phyloP scores from a whole-genome alignment of 2,797 vertebrate genomes.

The Sebastes paucispinis region DNA sequence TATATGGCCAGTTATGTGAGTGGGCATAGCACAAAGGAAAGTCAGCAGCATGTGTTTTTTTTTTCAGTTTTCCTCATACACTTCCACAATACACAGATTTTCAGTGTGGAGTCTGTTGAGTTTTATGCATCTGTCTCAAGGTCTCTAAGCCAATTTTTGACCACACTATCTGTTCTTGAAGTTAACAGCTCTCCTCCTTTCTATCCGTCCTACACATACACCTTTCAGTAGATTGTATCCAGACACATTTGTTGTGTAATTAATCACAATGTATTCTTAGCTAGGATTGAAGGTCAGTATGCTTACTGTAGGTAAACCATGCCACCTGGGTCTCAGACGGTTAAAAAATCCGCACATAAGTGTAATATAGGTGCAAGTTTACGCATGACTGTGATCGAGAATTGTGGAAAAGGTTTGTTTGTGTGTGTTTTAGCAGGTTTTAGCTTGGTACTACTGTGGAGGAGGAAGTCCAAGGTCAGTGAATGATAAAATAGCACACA shows the following conservation, averaged over 20 bases:
- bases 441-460: not conserved
- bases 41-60: not conserved
- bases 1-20: not conserved
- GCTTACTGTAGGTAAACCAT: not conserved
- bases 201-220: not conserved
- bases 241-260: constrained; percentile 18
- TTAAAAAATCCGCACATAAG: not conserved
- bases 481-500: constrained; percentile 7
- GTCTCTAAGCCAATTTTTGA: not conserved
- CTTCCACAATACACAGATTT: no score
- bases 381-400: not conserved
- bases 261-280: not conserved
- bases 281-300: constrained; percentile 9
- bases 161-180: not conserved
- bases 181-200: not conserved
- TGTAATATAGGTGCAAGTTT: not conserved
- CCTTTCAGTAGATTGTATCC: constrained; percentile 3
- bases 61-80: not conserved
- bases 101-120: not conserved
- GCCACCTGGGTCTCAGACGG: not conserved
- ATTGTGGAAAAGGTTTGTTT: not conserved
- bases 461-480: constrained; percentile 61
- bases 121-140: not conserved
- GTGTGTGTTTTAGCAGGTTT: constrained; percentile 15
- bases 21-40: not conserved